phyloP scores from a whole-genome alignment of 1,140 invertebrate genomes.

The Penaeus indicus region DNA sequence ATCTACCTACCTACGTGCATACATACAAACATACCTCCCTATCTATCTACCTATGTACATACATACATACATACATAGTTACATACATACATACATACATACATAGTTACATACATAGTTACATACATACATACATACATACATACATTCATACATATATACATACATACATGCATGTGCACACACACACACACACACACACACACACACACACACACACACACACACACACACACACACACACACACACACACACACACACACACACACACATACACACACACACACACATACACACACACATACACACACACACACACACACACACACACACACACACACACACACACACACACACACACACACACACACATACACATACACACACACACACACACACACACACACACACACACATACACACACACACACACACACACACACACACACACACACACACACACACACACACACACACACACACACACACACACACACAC shows the following conservation, averaged over 20 bases:
- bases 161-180: neutral
- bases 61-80: neutral
- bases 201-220: neutral
- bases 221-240: neutral
- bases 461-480: neutral
- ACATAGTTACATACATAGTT: neutral
- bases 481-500: neutral
- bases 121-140: neutral
- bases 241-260: neutral
- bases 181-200: neutral
- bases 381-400: neutral
- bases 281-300: neutral
- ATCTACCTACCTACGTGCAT: neutral
- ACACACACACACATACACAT: neutral
- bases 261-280: neutral
- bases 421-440: neutral
- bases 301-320: neutral
- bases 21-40: neutral
- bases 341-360: neutral
- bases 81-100: neutral
- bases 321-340: slow-evolving; percentile 1
- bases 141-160: neutral
- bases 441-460: neutral
- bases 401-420: no score
- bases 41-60: neutral